Evolutionary conservation across 2,888 invertebrate genomes (phyloP), one percentile per base, ranked within the genome.

Genomic region (Clivina fossor): DNA sequence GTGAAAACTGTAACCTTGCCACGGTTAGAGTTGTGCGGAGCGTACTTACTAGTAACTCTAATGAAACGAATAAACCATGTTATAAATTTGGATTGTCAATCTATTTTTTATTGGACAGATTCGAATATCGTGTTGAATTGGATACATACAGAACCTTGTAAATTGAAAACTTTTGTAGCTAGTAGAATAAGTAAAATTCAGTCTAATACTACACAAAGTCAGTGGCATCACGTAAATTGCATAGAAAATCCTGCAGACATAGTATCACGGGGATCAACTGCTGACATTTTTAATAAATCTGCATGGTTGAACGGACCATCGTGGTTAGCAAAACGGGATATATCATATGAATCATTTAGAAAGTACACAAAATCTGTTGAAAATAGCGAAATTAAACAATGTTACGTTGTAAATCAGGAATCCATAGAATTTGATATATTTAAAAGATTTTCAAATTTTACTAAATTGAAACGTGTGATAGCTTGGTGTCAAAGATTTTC

Each of bases 121-220:
- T 67, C 66, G 0, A 63, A 60, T 22, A 63, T 69, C 7, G 64
- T 63, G 2, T 54, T 69, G 2, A 56, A 58, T 35, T 69, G 68
- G 66, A 47, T 66, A 11, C 32, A 37, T 4, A 33, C 57, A n/a
- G 37, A 47, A 11, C 58, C 63, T 20, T 19, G 13, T 11, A 15
- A 41, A 2, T 61, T 63, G 63, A 61, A 60, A 56, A 61, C 60
- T 1, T 65, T 64, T 44, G 64, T 65, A 1, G 50, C 57, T 5
- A 63, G 62, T 49, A 19, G 64, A 15, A 58, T 63, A 1, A 24
- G 60, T 5, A 44, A 62, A 48, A 58, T 58, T 20, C 40, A 56
- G 24, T 5, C 30, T n/a, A 26, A 37, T 33, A 40, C 58, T 11
- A 41, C 43, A 40, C 13, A 9, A n/a, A 20, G 26, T 1, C 15